A percentile compares a stretch with the other conserved stretches of the same genome.
These are phyloP conservation scores for Hylyphantes graminicola DNA, from an alignment of 1,140 invertebrate genomes.

Conservation along the genomic window DNA sequence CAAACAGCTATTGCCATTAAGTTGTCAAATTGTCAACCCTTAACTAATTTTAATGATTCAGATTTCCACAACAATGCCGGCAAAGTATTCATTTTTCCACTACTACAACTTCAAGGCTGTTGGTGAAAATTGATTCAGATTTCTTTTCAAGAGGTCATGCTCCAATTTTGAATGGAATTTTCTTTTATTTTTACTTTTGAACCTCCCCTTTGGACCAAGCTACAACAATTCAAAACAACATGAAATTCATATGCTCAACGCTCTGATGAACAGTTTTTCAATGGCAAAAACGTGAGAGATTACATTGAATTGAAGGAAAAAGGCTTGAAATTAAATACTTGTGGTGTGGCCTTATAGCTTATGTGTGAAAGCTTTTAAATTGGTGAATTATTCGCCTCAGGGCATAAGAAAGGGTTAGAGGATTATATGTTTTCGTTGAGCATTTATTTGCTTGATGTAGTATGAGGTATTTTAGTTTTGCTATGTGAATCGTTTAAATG, in stretches of 20 bases:
- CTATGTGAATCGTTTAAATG: no score
- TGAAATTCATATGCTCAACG: slow-evolving; percentile 8
- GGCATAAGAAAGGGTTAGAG: neutral
- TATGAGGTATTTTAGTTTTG: no score
- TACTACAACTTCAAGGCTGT: slow-evolving; percentile 14
- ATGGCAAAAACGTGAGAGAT: slow-evolving; percentile 16
- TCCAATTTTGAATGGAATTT: slow-evolving; percentile 9
- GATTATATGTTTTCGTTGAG: neutral
- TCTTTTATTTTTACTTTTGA: neutral
- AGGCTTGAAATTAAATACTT: neutral
- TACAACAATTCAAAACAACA: neutral
- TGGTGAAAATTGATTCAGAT: neutral
- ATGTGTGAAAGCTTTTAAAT: slow-evolving; percentile 10
- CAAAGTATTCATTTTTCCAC: slow-evolving; percentile 9
- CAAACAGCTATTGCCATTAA: no score
- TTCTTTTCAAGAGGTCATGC: slow-evolving; percentile 26
- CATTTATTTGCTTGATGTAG: neutral
- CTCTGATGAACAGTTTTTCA: neutral
- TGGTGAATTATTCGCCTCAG: slow-evolving; percentile 8
- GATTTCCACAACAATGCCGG: neutral
- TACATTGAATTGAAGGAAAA: slow-evolving; percentile 6
- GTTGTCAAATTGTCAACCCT: slow-evolving; percentile 2
- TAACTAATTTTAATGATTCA: slow-evolving; percentile 19
- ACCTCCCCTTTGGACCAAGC: neutral
- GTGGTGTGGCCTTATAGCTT: neutral